These are phyloP conservation scores for Actias luna DNA, from an alignment of 2,888 invertebrate species.

Conservation along the genomic window DNA sequence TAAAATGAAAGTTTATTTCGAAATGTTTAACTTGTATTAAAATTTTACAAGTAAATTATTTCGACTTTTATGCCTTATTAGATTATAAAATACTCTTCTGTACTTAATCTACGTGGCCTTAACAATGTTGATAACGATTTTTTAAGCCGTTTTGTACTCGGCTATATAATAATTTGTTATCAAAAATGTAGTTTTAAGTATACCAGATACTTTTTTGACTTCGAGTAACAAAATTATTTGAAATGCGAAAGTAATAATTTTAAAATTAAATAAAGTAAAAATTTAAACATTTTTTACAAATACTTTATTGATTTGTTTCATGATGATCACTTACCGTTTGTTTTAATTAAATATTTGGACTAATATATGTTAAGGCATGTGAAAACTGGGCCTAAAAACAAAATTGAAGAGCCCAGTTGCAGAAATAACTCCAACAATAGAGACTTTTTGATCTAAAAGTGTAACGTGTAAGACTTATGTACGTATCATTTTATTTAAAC, in stretches of 20 bases:
- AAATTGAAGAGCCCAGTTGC: too few relatives aligned
- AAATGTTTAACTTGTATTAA: not conserved
- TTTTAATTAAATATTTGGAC: not conserved
- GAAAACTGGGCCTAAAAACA: not conserved
- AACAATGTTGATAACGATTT: not conserved
- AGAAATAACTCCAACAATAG: too few relatives aligned
- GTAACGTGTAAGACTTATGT: too few relatives aligned
- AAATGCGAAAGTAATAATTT: not conserved
- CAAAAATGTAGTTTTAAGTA: not conserved
- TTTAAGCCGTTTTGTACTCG: not conserved
- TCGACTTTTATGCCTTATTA: not conserved
- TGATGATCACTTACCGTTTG: not conserved
- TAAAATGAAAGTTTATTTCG: not conserved
- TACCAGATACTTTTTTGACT: not conserved
- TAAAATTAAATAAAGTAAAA: not conserved
- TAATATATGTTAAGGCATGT: not conserved
- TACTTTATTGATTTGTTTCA: not conserved
- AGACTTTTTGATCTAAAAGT: too few relatives aligned
- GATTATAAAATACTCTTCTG: not conserved
- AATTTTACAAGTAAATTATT: not conserved
- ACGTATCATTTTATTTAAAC: too few relatives aligned
- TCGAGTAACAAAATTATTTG: not conserved
- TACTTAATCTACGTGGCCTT: constrained; percentile 6
- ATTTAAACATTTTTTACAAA: not conserved
- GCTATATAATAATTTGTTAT: not conserved